A percentile compares a stretch with the other conserved stretches of the same genome.
These are phyloP conservation scores for Aegotheles bennettii DNA, from an alignment of 2,113 vertebrate species.

Conservation along the genomic window DNA sequence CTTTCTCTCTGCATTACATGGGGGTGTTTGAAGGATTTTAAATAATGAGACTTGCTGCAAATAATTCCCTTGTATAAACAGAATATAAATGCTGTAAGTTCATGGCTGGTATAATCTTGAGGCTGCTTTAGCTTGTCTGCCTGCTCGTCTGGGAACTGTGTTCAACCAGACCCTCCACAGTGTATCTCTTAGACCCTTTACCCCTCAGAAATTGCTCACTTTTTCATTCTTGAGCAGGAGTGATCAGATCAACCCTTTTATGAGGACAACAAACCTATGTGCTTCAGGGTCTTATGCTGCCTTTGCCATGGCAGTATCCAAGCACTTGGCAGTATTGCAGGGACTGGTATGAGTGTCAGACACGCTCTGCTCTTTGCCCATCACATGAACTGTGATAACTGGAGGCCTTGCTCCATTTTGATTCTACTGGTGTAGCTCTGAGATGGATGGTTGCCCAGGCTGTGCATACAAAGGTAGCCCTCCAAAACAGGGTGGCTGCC, in stretches of 20 bases:
- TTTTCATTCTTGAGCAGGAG: neutral
- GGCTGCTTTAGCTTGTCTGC: neutral
- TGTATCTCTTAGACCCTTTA: neutral
- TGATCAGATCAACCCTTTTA: neutral
- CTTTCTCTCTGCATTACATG: neutral
- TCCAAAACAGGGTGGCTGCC: neutral
- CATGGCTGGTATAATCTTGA: neutral
- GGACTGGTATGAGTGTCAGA: neutral
- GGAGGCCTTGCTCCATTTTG: neutral
- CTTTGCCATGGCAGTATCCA: neutral
- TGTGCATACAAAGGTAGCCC: neutral
- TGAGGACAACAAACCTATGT: neutral
- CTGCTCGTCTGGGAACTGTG: neutral
- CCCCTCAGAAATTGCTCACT: neutral
- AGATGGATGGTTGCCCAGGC: too few relatives aligned
- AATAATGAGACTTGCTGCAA: conserved; percentile 22
- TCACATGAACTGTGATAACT: neutral
- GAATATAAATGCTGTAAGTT: neutral
- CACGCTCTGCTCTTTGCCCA: neutral
- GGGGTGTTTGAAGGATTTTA: neutral
- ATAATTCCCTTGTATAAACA: neutral
- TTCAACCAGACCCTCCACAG: neutral
- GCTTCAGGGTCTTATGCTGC: rapidly evolving
- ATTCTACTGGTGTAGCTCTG: neutral
- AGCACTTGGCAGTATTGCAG: neutral